Conservation (phyloP, 2,113 vertebrate genomes). For the Seriola rivoliana region DNA sequence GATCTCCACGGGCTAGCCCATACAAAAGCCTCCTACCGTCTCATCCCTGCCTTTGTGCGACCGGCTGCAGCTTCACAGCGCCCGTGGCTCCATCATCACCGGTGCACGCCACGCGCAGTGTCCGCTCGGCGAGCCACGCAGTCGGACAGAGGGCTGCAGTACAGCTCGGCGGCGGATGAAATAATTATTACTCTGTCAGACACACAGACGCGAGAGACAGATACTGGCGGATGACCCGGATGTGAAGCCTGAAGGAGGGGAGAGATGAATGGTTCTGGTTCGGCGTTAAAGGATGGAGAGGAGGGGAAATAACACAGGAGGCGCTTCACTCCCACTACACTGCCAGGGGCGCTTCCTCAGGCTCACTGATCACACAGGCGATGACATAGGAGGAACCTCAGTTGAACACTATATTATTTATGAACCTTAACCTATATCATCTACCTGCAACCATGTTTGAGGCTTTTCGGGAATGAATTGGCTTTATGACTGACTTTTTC, state of each 20-base stretch:
- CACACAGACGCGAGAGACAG: conserved; percentile 73
- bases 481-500: neutral
- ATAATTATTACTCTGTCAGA: conserved; percentile 72
- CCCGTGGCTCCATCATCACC: conserved; percentile 71
- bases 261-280: conserved; percentile 83
- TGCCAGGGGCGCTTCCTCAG: conserved; percentile 72
- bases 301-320: conserved; percentile 71
- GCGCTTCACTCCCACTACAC: conserved; percentile 71
- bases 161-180: conserved; percentile 73
- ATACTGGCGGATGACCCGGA: conserved; percentile 86
- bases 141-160: conserved; percentile 76
- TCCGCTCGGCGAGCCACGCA: conserved; percentile 75
- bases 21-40: conserved; percentile 76
- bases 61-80: conserved; percentile 71
- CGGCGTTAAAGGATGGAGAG: conserved; percentile 78
- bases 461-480: neutral
- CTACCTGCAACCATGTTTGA: neutral
- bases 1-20: conserved; percentile 75
- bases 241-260: conserved; percentile 87
- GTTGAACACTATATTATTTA: conserved; percentile 3
- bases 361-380: conserved; percentile 47
- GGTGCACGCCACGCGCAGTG: conserved; percentile 72
- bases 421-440: neutral
- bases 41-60: conserved; percentile 76
- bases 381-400: conserved; percentile 37